Percentiles rank a stretch among this genome's conserved stretches.
phyloP scores from a whole-genome alignment of 2,797 vertebrate genomes.

The Eulemur albifrons region DNA sequence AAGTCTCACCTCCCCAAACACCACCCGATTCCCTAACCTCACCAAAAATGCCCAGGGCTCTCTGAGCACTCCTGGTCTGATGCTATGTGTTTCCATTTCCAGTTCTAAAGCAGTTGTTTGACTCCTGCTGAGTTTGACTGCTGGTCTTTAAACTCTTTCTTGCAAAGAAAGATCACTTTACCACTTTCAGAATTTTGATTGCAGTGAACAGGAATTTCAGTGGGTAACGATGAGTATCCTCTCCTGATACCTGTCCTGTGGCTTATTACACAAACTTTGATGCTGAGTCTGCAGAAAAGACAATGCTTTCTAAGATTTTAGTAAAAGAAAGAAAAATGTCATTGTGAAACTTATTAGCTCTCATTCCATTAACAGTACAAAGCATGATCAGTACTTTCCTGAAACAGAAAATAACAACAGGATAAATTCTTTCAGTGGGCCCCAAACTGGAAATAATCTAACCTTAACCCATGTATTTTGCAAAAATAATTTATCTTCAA shows the following conservation, averaged over 20 bases:
- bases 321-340: not conserved
- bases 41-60: not conserved
- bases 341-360: not conserved
- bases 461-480: not conserved
- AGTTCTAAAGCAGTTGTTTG: not conserved
- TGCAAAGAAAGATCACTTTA: not conserved
- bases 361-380: not conserved
- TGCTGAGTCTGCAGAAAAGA: not conserved
- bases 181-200: not conserved
- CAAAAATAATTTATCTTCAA: constrained; percentile 46
- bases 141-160: not conserved
- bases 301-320: not conserved
- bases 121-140: not conserved
- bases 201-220: not conserved
- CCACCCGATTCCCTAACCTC: not conserved
- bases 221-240: not conserved
- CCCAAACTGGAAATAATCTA: not conserved
- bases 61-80: not conserved
- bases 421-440: not conserved
- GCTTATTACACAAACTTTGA: not conserved
- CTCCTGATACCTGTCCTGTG: not conserved
- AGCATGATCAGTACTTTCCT: not conserved
- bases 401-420: constrained; percentile 27
- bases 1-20: not conserved
- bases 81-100: not conserved